Base-by-base conservation (phyloP, 2,113 vertebrate species). In the Oncorhynchus masou region DNA sequence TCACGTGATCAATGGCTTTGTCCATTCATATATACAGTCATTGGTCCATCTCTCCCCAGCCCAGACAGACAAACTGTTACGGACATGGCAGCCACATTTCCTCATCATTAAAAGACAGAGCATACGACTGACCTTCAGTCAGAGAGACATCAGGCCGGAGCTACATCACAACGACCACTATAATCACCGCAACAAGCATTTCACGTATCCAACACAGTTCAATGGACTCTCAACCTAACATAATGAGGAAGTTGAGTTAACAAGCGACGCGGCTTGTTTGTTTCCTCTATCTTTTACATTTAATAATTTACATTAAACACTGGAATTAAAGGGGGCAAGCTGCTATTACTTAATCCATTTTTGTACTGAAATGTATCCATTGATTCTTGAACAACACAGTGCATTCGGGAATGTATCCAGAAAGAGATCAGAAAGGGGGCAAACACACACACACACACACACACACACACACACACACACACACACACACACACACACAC, bases 201-300 rank as follows among this genome's bases (percentile, higher is more conserved):
- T 62, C 0, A 72, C 75, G 74, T 73, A 85, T 84, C 71, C 60
- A 80, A 48, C 65, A 66, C 31, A 70, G 78, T 78, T 74, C 78
- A 77, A 13, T 13, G 67, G 67, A 27, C 70, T 66, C 73, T 78
- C 1, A 73, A 51, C 6, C 75, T 34, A 79, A 78, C 7, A 48
- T 64, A 71, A 84, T 6, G 20, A 74, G 71, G 31, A 12, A 54
- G 69, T n/a, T 69, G 49, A 25, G 62, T 22, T 68, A 67, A 16
- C 51, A 49, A 70, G 22, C 0, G 25, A 22, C 1, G 54, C 72
- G 45, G 15, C 62, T 51, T 39, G 57, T 78, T 49, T 74, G 65
- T 57, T 66, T 70, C 71, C 15, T 76, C 0, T 68, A 6, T 78
- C 57, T 48, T 76, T 88, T 65, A 75, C 74, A 48, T 20, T 22